phyloP scores from a whole-genome alignment of 1,140 invertebrate species.

The Adoxophyes honmai region DNA sequence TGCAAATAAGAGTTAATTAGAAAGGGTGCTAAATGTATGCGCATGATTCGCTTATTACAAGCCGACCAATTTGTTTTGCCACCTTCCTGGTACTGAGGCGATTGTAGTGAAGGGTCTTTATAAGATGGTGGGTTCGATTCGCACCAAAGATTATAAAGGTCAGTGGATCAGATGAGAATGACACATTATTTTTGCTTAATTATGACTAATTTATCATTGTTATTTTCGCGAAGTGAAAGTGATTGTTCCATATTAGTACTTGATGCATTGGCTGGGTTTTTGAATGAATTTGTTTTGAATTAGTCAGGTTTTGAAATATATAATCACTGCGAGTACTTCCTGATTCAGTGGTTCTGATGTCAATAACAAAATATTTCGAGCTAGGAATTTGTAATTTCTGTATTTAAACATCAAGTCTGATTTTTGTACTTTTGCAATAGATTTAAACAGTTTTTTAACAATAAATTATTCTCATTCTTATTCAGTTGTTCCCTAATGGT shows the following conservation, averaged over 20 bases:
- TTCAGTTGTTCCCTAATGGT: no score
- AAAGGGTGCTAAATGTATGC: background rate
- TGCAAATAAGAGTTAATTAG: slow-evolving; percentile 1
- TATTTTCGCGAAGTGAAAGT: background rate
- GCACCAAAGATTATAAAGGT: slow-evolving; percentile 8
- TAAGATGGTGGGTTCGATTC: background rate
- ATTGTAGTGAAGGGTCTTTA: background rate
- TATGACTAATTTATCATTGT: slow-evolving; percentile 11
- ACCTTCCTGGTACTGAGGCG: background rate
- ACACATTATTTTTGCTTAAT: slow-evolving; percentile 4
- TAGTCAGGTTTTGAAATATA: no score
- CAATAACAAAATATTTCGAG: no score
- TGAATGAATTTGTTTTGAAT: no score
- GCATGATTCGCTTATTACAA: slow-evolving; percentile 6
- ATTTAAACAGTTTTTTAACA: no score
- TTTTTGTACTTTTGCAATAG: no score
- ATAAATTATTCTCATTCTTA: no score
- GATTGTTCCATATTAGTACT: background rate
- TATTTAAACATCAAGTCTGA: no score
- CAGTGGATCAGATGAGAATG: slow-evolving; percentile 8
- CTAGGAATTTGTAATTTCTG: no score
- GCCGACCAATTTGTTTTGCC: background rate
- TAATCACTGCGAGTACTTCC: no score
- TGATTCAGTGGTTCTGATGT: no score
- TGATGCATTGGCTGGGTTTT: background rate